A percentile compares a stretch with the other conserved stretches of the same genome.
phyloP scores from a whole-genome alignment of 2,113 vertebrate genomes.

The Cyanistes caeruleus region DNA sequence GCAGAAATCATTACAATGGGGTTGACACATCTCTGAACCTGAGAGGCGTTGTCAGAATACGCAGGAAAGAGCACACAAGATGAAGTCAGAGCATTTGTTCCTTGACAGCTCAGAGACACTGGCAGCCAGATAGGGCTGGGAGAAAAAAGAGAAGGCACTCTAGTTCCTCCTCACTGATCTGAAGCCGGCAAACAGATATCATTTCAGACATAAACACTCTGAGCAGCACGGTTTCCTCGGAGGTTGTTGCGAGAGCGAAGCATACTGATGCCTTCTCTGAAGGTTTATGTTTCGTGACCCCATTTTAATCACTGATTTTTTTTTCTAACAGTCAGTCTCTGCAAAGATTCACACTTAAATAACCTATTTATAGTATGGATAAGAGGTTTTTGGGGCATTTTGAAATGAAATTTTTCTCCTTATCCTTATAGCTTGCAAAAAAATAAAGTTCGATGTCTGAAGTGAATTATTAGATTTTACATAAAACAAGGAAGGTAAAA shows the following conservation, averaged over 20 bases:
- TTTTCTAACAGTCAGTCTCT: neutral
- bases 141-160: neutral
- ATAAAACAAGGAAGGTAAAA: neutral
- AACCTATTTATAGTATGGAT: neutral
- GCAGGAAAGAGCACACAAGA: neutral
- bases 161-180: constrained; percentile 34
- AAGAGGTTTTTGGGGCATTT: neutral
- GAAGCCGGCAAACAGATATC: neutral
- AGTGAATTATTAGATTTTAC: neutral
- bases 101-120: neutral
- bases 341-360: neutral
- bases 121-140: neutral
- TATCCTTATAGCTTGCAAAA: neutral
- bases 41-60: neutral
- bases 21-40: neutral
- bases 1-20: constrained; percentile 6
- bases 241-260: neutral
- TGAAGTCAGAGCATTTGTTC: constrained; percentile 35
- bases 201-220: constrained; percentile 19
- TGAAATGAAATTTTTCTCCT: neutral
- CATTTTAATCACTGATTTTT: neutral
- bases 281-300: neutral
- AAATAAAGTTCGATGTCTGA: neutral
- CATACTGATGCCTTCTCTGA: neutral
- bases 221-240: neutral